Evolutionary conservation across 1,140 invertebrate genomes (phyloP).

Genomic region (Drosophila serrata): DNA sequence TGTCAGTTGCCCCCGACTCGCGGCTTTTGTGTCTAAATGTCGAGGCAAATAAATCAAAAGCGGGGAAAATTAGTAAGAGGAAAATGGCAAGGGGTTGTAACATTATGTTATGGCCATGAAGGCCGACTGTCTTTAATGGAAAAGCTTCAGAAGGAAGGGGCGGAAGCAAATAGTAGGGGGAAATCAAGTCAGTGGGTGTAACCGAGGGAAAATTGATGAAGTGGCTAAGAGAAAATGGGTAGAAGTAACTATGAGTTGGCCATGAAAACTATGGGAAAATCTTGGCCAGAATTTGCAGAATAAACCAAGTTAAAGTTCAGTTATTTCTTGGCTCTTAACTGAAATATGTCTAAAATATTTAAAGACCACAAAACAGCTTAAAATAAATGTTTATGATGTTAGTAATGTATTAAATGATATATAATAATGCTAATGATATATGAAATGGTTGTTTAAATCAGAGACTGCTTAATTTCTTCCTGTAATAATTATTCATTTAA

Average conservation of each 20-base stretch:
- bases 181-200: background rate
- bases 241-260: constrained; percentile 20
- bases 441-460: background rate
- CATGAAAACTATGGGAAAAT: constrained; percentile 35
- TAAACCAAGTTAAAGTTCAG: constrained; percentile 16
- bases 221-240: background rate
- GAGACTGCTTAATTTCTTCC: background rate
- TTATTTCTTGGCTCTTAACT: background rate
- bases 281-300: background rate
- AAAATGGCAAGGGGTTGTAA: background rate
- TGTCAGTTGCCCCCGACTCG: constrained; percentile 4
- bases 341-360: constrained; percentile 4
- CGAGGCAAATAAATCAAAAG: constrained; percentile 77
- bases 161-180: background rate
- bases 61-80: constrained; percentile 27
- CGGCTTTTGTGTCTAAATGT: constrained; percentile 70
- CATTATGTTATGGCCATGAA: constrained; percentile 16
- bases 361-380: background rate
- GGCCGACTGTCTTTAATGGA: constrained; percentile 38
- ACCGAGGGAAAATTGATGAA: constrained; percentile 28
- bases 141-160: background rate
- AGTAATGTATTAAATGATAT: too few relatives aligned
- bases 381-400: background rate
- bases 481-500: background rate
- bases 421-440: background rate